Conservation (phyloP, 2,888 invertebrate species). For the Cepaea hortensis region DNA sequence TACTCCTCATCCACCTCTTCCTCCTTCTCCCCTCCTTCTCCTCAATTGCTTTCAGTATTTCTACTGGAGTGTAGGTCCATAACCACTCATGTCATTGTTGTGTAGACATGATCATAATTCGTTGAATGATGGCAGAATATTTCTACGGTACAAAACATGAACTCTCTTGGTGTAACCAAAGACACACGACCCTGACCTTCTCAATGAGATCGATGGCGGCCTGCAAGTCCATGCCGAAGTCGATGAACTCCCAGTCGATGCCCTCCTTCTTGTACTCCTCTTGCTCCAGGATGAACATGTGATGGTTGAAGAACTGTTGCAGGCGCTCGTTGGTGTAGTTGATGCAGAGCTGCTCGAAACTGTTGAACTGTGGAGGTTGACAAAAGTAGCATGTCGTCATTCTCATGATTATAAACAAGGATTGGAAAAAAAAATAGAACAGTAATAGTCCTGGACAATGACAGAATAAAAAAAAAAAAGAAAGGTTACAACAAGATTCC, state of each 20-base stretch:
- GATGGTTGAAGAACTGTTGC: conserved; percentile 97
- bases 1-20: too few species aligned
- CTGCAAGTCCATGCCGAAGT: conserved; percentile 96
- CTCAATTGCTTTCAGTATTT: too few species aligned
- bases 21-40: too few species aligned
- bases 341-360: conserved; percentile 98
- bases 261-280: conserved; percentile 96
- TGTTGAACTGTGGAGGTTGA: conserved; percentile 86
- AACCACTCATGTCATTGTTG: too few species aligned
- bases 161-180: too few species aligned
- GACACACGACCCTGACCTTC: conserved; percentile 60
- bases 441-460: neutral
- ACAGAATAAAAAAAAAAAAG: too few species aligned
- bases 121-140: too few species aligned
- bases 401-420: neutral
- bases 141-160: too few species aligned
- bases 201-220: conserved; percentile 90
- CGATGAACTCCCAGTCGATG: conserved; percentile 96
- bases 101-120: too few species aligned
- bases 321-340: conserved; percentile 98
- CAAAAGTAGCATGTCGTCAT: neutral
- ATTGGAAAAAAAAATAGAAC: neutral
- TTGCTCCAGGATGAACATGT: conserved; percentile 98
- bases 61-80: too few species aligned
- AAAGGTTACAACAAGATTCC: too few species aligned